Conservation (phyloP, 2,113 vertebrate species). For the Hoplias malabaricus region DNA sequence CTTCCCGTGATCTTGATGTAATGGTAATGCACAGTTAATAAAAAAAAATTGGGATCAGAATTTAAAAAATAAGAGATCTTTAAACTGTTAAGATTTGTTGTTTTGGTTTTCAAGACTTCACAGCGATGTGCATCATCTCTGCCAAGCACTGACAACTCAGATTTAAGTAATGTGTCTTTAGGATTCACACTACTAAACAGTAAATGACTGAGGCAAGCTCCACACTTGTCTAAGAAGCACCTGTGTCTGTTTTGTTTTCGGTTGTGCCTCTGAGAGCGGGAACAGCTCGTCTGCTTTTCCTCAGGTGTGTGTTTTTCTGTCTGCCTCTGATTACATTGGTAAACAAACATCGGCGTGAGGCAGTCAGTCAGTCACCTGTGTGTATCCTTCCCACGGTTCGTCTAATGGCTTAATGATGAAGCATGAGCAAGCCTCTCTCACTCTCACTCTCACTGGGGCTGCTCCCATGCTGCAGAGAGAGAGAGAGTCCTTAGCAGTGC, state of each 20-base stretch:
- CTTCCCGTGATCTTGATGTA: too few species aligned
- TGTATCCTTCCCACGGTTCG: slow-evolving; percentile 35
- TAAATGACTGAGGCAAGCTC: slow-evolving; percentile 51
- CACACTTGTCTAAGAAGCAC: slow-evolving; percentile 68
- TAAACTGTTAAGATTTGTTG: too few species aligned
- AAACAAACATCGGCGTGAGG: slow-evolving; percentile 57
- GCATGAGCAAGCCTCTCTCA: slow-evolving; percentile 3
- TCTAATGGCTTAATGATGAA: slow-evolving; percentile 56
- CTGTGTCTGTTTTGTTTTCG: slow-evolving; percentile 62
- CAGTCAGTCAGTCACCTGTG: slow-evolving; percentile 47
- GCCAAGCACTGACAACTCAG: slow-evolving; percentile 74
- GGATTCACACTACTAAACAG: background rate
- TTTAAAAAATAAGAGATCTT: too few species aligned
- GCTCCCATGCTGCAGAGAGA: too few species aligned
- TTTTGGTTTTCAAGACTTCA: background rate
- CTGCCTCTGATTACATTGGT: slow-evolving; percentile 47
- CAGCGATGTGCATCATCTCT: background rate
- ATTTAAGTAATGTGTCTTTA: background rate
- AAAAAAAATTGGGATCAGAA: too few species aligned
- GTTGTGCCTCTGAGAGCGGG: slow-evolving; percentile 76
- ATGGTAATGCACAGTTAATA: too few species aligned
- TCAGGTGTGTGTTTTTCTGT: slow-evolving; percentile 29
- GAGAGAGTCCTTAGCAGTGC: slow-evolving; percentile 16
- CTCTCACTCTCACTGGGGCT: background rate
- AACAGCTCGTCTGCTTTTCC: background rate